Evolutionary conservation across 1,140 invertebrate genomes (phyloP).

Genomic region (Pentalonia nigronervosa): DNA sequence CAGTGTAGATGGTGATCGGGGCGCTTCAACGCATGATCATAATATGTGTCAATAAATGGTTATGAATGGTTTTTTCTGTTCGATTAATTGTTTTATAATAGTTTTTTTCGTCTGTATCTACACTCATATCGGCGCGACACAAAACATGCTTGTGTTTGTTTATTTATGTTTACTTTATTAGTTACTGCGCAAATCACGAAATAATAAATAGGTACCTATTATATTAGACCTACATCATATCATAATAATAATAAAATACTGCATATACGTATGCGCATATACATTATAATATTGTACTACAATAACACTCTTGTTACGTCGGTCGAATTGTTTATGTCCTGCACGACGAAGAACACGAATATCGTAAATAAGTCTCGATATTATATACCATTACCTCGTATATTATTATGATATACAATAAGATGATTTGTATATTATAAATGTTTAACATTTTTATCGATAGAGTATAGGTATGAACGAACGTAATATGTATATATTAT

Average conservation of each 20-base stretch:
- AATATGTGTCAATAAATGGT: not conserved
- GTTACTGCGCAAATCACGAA: not conserved
- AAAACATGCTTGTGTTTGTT: not conserved
- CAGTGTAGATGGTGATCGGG: not conserved
- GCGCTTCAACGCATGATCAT: not conserved
- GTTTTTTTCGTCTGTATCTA: not conserved
- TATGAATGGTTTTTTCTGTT: not conserved
- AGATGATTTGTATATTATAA: not conserved
- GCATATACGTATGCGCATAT: not conserved
- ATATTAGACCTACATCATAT: not conserved
- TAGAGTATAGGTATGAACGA: not conserved
- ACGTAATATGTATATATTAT: not conserved
- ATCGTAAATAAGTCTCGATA: not conserved
- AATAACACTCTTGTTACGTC: slow-evolving; percentile 10
- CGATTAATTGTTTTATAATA: not conserved
- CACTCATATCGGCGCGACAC: not conserved
- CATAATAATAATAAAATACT: not conserved
- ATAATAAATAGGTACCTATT: not conserved
- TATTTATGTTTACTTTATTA: not conserved
- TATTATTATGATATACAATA: not conserved
- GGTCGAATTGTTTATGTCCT: not conserved
- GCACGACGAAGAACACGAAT: not conserved
- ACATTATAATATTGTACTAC: not conserved
- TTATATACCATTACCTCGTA: not conserved
- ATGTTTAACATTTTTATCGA: not conserved